phyloP scores from a whole-genome alignment of 2,113 vertebrate species.

The Alosa alosa region DNA sequence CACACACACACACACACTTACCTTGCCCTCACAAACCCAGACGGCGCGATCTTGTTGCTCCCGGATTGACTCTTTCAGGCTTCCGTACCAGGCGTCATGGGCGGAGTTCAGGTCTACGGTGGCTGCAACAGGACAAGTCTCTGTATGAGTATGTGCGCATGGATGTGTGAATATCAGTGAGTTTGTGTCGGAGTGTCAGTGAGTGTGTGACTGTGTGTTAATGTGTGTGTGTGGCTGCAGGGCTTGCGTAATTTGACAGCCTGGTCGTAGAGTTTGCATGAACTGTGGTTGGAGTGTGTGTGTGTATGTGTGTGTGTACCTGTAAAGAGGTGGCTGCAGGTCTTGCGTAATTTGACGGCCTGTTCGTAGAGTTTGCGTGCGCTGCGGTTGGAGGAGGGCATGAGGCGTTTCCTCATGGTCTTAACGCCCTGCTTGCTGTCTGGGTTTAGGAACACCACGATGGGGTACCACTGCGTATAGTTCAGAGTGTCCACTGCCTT shows the following conservation, averaged over 20 bases:
- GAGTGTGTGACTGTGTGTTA: background rate
- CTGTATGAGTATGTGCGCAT: background rate
- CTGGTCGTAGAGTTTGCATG: conserved; percentile 91
- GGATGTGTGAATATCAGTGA: background rate
- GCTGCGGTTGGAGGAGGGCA: conserved; percentile 88
- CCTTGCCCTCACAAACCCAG: conserved; percentile 97
- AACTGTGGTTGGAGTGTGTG: conserved; percentile 79
- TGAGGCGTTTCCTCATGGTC: conserved; percentile 87
- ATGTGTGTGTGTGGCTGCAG: background rate
- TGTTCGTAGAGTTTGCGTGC: conserved; percentile 91
- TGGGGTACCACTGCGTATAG: conserved; percentile 98
- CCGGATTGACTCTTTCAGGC: conserved; percentile 84
- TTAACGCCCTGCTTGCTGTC: conserved; percentile 93
- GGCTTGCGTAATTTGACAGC: conserved; percentile 87
- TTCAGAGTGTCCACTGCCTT: conserved; percentile 96
- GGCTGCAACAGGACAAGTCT: conserved; percentile 62
- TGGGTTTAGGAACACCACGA: conserved; percentile 93
- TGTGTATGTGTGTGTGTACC: conserved; percentile 53
- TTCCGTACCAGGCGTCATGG: conserved; percentile 93
- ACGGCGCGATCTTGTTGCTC: conserved; percentile 89
- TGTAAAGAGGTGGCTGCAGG: conserved; percentile 89
- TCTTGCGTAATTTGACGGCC: conserved; percentile 88
- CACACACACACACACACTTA: conserved; percentile 52
- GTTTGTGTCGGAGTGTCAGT: background rate
- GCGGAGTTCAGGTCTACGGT: conserved; percentile 86